Percentiles rank a stretch among this genome's conserved stretches.
Conservation (phyloP, 2,797 vertebrate genomes). For the Columba guinea region DNA sequence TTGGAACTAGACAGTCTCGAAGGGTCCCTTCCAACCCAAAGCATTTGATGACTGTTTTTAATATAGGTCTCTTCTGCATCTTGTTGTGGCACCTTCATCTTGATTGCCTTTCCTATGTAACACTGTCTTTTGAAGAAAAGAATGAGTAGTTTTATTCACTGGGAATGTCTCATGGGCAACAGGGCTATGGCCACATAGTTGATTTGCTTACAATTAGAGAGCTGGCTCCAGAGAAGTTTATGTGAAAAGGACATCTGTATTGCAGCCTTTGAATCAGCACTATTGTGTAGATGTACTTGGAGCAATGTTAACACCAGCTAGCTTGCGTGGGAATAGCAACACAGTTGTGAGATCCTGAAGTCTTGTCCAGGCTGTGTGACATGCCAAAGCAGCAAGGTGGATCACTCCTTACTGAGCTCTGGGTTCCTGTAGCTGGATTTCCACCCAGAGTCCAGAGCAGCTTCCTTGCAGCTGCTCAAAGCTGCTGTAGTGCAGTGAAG, state of each 20-base stretch:
- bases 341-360: background rate
- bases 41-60: background rate
- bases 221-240: background rate
- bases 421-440: background rate
- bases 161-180: background rate
- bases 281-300: background rate
- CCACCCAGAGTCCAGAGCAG: background rate
- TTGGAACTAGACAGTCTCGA: no score
- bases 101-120: background rate
- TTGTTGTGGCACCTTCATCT: background rate
- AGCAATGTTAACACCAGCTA: background rate
- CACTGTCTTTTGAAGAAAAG: background rate
- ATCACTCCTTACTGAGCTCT: accelerated
- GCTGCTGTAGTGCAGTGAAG: background rate
- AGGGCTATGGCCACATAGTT: background rate
- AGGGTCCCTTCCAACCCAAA: no score
- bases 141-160: background rate
- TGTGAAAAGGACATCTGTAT: background rate
- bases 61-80: background rate
- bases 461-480: background rate
- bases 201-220: background rate
- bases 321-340: background rate
- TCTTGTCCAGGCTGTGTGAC: background rate
- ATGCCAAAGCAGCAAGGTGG: background rate
- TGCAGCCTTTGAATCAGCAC: background rate